A percentile compares a stretch with the other conserved stretches of the same genome.
phyloP scores from a whole-genome alignment of 2,113 vertebrate genomes.

The Takifugu bimaculatus region DNA sequence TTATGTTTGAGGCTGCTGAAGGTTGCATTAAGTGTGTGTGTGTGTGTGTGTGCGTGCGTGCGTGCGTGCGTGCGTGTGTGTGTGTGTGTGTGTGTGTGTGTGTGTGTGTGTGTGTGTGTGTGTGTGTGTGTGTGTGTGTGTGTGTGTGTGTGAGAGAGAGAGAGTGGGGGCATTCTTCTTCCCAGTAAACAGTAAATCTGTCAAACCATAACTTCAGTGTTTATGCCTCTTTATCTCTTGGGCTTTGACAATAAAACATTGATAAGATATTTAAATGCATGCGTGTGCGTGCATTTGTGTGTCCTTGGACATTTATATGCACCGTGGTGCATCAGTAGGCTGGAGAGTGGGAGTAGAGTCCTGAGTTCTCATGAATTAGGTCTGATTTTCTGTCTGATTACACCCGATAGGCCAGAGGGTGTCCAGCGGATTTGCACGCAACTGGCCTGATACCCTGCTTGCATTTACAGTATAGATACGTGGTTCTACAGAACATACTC shows the following conservation, averaged over 20 bases:
- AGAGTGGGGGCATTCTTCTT: neutral
- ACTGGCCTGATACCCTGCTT: constrained; percentile 2
- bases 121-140: neutral
- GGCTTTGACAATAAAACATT: constrained; percentile 9
- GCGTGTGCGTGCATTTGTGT: neutral
- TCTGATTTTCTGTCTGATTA: constrained; percentile 59
- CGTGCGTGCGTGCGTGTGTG: no score
- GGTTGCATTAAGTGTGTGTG: neutral
- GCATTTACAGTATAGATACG: constrained; percentile 8
- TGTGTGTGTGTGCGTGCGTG: neutral
- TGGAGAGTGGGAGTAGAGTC: constrained; percentile 11
- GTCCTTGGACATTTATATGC: constrained; percentile 2
- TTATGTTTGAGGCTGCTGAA: neutral
- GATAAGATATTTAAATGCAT: constrained; percentile 20
- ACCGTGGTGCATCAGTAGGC: constrained; percentile 8
- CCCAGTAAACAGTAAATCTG: neutral
- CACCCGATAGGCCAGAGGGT: constrained; percentile 39
- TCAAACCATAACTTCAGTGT: constrained; percentile 6
- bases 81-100: neutral
- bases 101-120: neutral
- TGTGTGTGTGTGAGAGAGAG: neutral
- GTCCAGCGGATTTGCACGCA: constrained; percentile 33
- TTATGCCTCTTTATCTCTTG: constrained; percentile 9
- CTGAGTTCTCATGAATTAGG: constrained; percentile 35
- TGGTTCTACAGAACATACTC: neutral